Percentiles rank a stretch among this genome's conserved stretches.
Evolutionary conservation across 1,140 invertebrate genomes (phyloP).

Genomic region (Drosophila grimshawi): DNA sequence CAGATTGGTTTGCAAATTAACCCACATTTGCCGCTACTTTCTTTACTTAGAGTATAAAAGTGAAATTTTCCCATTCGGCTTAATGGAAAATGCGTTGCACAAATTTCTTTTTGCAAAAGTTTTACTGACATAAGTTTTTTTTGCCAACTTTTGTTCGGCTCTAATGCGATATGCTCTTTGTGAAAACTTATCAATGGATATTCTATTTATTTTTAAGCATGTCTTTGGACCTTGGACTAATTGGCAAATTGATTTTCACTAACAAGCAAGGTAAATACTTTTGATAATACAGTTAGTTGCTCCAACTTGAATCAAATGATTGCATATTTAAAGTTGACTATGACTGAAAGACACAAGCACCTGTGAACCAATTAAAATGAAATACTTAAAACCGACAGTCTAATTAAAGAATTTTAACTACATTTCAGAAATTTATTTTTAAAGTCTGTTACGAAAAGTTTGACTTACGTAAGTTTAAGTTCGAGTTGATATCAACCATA

Average conservation of each 20-base stretch:
- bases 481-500: not conserved
- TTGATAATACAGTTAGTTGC: not conserved
- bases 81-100: conserved; percentile 48
- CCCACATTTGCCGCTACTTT: conserved; percentile 70
- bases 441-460: too few species aligned
- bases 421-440: too few species aligned
- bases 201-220: conserved; percentile 15
- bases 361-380: too few species aligned
- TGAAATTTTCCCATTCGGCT: conserved; percentile 39
- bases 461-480: too few species aligned
- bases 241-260: not conserved
- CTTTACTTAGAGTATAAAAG: conserved; percentile 32
- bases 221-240: conserved; percentile 2
- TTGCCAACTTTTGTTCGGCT: conserved; percentile 52
- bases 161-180: conserved; percentile 34
- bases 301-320: not conserved
- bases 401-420: too few species aligned
- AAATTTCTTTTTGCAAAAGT: conserved; percentile 53
- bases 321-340: not conserved
- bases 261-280: not conserved
- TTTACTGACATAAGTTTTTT: conserved; percentile 20
- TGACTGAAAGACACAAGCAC: not conserved
- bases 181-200: conserved; percentile 21
- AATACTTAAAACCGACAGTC: too few species aligned
- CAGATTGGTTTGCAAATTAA: conserved; percentile 68